phyloP scores from a whole-genome alignment of 2,113 vertebrate species.

The Ictalurus furcatus region DNA sequence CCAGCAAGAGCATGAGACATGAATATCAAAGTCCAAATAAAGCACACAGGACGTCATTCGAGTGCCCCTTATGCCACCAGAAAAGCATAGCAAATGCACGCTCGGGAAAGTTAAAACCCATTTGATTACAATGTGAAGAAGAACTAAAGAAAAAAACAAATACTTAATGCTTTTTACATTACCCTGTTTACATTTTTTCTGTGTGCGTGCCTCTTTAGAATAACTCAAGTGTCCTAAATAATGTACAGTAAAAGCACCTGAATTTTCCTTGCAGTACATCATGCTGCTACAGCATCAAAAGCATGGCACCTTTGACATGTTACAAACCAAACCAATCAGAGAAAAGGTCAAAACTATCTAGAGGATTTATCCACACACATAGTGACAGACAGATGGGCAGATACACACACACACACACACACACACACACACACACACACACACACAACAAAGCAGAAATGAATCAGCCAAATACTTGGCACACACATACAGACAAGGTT shows the following conservation, averaged over 20 bases:
- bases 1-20: not conserved
- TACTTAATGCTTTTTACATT: not conserved
- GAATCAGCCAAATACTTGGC: not conserved
- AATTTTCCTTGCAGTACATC: not conserved
- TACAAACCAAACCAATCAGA: constrained; percentile 7
- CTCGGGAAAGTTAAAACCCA: not conserved
- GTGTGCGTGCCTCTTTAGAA: not conserved
- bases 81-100: not conserved
- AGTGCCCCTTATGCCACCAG: not conserved
- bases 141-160: not conserved
- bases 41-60: not conserved
- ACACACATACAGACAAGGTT: not conserved
- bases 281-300: not conserved
- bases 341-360: constrained; percentile 32
- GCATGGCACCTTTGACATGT: not conserved
- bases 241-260: not conserved
- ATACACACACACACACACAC: not conserved
- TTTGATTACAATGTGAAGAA: not conserved
- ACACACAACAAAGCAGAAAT: not conserved
- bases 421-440: not conserved
- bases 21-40: constrained; percentile 31
- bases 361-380: constrained; percentile 4
- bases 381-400: not conserved
- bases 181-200: not conserved
- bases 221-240: not conserved